Percentiles rank a stretch among this genome's conserved stretches.
These are phyloP conservation scores for Peromyscus attwateri DNA, from an alignment of 2,797 vertebrate genomes.

Conservation along the genomic window DNA sequence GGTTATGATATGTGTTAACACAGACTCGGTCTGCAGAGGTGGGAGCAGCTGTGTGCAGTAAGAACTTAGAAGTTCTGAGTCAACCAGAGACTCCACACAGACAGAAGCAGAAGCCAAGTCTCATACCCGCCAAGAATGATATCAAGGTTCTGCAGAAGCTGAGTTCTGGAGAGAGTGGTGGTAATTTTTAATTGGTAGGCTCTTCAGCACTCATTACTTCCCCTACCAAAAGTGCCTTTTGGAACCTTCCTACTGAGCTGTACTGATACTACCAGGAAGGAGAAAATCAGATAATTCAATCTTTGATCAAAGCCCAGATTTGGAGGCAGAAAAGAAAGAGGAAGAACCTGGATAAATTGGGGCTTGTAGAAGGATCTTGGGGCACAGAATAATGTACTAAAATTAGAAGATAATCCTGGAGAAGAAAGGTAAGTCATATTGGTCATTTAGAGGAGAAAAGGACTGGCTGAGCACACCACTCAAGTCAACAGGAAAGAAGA, in stretches of 20 bases:
- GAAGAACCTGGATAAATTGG: background rate
- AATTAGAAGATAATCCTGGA: background rate
- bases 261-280: background rate
- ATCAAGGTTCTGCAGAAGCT: background rate
- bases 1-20: background rate
- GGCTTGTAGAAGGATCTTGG: background rate
- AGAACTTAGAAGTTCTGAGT: slow-evolving; percentile 6
- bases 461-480: background rate
- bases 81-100: background rate
- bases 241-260: background rate
- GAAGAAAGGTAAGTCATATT: background rate
- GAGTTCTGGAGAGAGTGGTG: background rate
- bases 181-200: background rate
- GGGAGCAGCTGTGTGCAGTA: background rate
- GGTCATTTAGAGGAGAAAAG: background rate
- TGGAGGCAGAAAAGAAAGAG: background rate
- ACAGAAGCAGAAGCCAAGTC: background rate
- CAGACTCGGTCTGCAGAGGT: background rate
- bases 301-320: background rate
- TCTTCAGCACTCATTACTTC: background rate
- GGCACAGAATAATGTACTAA: background rate
- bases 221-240: background rate
- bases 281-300: background rate
- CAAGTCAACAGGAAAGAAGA: background rate
- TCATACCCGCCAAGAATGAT: background rate